Conservation (phyloP, 2,797 vertebrate species). For the Oreortyx pictus region DNA sequence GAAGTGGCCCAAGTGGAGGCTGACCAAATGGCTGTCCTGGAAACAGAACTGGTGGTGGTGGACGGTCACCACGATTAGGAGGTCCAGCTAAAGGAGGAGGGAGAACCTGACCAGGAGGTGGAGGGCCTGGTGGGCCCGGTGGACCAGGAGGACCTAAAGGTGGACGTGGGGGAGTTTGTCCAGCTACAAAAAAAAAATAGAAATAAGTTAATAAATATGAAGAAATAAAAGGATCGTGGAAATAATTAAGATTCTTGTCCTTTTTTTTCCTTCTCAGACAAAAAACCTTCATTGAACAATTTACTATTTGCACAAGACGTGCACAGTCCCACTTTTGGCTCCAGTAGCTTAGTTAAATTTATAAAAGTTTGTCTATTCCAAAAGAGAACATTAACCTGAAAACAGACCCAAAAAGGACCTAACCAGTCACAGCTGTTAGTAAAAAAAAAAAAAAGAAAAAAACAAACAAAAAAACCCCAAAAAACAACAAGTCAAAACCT, state of each 20-base stretch:
- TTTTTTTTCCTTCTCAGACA: neutral
- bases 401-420: neutral
- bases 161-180: constrained; percentile 91
- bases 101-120: constrained; percentile 93
- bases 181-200: constrained; percentile 71
- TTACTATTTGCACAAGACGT: neutral
- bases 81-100: constrained; percentile 93
- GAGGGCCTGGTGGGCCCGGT: constrained; percentile 91
- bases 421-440: neutral
- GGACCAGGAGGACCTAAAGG: constrained; percentile 96
- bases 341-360: neutral
- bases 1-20: constrained; percentile 88
- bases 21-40: constrained; percentile 96
- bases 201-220: constrained; percentile 22
- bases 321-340: neutral
- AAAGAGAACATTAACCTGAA: neutral
- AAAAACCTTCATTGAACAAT: neutral
- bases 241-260: neutral
- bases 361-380: neutral
- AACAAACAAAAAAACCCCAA: neutral
- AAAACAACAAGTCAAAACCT: neutral
- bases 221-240: neutral
- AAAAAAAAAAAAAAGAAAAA: neutral
- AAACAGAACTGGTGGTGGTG: constrained; percentile 95
- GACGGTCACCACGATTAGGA: constrained; percentile 95